A percentile compares a stretch with the other conserved stretches of the same genome.
Evolutionary conservation across 2,797 vertebrate genomes (phyloP).

Genomic region (Telmatherina bonti): DNA sequence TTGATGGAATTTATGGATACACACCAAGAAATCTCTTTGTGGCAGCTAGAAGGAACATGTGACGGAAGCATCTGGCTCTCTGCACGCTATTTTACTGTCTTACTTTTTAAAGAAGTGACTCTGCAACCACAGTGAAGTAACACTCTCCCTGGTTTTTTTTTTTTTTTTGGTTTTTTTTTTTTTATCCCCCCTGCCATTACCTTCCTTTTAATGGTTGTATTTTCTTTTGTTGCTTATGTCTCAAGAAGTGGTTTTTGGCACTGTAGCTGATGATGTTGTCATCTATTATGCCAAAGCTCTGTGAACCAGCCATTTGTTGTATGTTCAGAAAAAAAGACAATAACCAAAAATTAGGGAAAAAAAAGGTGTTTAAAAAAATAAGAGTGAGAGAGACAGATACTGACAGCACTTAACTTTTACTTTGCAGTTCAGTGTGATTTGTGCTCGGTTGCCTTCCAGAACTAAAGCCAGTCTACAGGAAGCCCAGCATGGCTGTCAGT

Average conservation of each 20-base stretch:
- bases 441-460: slow-evolving; percentile 22
- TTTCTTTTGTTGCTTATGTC: slow-evolving; percentile 49
- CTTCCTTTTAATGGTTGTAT: slow-evolving; percentile 34
- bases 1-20: slow-evolving; percentile 58
- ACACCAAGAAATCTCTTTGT: slow-evolving; percentile 34
- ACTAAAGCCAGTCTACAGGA: slow-evolving; percentile 26
- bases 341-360: not conserved
- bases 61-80: slow-evolving; percentile 44
- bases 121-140: slow-evolving; percentile 54
- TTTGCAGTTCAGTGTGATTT: slow-evolving; percentile 22
- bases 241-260: slow-evolving; percentile 41
- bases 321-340: slow-evolving; percentile 19
- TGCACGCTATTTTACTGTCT: slow-evolving; percentile 61
- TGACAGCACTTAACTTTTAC: slow-evolving; percentile 21
- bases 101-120: slow-evolving; percentile 63
- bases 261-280: slow-evolving; percentile 35
- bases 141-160: slow-evolving; percentile 7
- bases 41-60: slow-evolving; percentile 53
- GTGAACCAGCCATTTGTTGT: slow-evolving; percentile 31
- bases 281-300: slow-evolving; percentile 60
- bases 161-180: no score
- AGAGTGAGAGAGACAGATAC: not conserved
- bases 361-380: not conserved
- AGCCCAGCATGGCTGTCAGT: slow-evolving; percentile 12
- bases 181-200: slow-evolving; percentile 8